A percentile compares a stretch with the other conserved stretches of the same genome.
phyloP scores from a whole-genome alignment of 2,113 vertebrate genomes.

The Mirza zaza region DNA sequence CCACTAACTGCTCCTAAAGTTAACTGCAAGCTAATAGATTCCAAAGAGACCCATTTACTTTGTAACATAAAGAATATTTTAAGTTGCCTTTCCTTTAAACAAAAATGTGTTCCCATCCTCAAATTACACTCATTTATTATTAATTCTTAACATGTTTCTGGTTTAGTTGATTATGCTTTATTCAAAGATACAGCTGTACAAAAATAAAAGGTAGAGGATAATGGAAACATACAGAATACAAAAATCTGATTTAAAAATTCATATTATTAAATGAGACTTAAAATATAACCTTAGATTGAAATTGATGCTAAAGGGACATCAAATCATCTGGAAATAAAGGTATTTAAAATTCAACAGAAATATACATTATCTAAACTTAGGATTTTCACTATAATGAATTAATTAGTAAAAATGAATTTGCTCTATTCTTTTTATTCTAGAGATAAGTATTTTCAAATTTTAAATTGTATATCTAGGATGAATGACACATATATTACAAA shows the following conservation, averaged over 20 bases:
- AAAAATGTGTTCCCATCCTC: conserved; percentile 2
- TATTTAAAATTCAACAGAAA: conserved; percentile 40
- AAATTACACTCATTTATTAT: conserved; percentile 21
- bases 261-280: neutral
- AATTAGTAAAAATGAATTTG: neutral
- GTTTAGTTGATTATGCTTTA: neutral
- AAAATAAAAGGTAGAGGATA: neutral
- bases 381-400: neutral
- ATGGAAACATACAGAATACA: neutral
- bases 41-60: neutral
- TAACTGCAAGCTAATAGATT: neutral
- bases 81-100: neutral
- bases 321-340: conserved; percentile 31
- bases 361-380: neutral
- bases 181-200: neutral
- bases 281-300: neutral
- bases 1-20: neutral
- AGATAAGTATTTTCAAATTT: neutral
- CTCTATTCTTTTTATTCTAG: neutral
- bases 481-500: neutral
- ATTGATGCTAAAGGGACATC: neutral
- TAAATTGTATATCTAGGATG: neutral
- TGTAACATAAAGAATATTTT: neutral
- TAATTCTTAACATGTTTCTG: neutral
- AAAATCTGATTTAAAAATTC: conserved; percentile 22